Percentiles rank a stretch among this genome's conserved stretches.
Evolutionary conservation across 1,140 invertebrate species (phyloP).

Genomic region (Cryptotermes secundus): DNA sequence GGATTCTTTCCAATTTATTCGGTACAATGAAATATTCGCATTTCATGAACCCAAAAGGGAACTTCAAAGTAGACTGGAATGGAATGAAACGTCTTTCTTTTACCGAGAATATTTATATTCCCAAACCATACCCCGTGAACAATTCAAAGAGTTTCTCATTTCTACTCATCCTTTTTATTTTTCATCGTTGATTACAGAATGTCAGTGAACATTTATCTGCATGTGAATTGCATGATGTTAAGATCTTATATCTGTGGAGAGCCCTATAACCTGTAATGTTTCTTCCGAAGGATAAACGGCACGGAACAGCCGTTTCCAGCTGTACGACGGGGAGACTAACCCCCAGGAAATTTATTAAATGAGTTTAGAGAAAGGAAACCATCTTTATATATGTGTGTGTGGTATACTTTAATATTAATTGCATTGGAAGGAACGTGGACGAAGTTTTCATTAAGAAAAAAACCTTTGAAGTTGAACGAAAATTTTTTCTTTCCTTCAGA

Average conservation of each 20-base stretch:
- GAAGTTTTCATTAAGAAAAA: background rate
- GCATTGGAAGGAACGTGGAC: background rate
- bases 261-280: background rate
- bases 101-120: background rate
- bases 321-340: background rate
- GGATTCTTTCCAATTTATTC: background rate
- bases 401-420: slow-evolving; percentile 19
- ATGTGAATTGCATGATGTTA: background rate
- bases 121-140: background rate
- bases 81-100: background rate
- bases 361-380: slow-evolving; percentile 6
- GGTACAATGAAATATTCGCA: background rate
- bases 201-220: background rate
- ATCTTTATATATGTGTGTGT: background rate
- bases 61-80: background rate
- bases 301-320: background rate
- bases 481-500: background rate
- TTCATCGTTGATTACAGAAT: background rate
- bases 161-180: background rate
- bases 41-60: background rate
- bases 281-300: background rate
- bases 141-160: slow-evolving; percentile 4
- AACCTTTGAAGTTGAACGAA: background rate
- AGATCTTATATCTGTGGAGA: background rate
- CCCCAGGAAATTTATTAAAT: background rate